These are phyloP conservation scores for Lepus townsendii DNA, from an alignment of 2,797 vertebrate genomes.

Conservation along the genomic window DNA sequence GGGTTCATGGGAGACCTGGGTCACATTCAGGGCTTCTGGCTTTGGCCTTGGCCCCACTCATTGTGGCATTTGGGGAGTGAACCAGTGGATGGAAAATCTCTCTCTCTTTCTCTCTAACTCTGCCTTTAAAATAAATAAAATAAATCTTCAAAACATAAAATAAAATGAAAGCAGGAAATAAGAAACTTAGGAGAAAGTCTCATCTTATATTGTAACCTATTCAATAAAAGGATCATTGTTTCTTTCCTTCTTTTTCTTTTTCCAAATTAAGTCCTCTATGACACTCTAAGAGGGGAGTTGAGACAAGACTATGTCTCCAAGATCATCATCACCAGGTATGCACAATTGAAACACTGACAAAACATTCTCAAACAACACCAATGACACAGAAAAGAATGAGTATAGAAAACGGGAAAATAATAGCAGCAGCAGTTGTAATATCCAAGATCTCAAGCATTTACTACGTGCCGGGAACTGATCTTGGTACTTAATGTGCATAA, in stretches of 20 bases:
- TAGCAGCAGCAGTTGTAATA: not conserved
- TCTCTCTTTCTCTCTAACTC: too few relatives aligned
- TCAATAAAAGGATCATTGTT: not conserved
- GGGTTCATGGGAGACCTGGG: too few relatives aligned
- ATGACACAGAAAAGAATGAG: not conserved
- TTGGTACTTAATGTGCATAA: not conserved
- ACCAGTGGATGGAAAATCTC: too few relatives aligned
- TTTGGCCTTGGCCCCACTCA: too few relatives aligned
- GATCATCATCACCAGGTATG: not conserved
- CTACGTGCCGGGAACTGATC: not conserved
- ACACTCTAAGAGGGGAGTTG: not conserved
- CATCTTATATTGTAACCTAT: not conserved
- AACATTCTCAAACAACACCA: not conserved
- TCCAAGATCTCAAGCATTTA: not conserved
- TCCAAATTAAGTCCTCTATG: not conserved
- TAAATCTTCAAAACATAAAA: too few relatives aligned
- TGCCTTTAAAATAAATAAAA: too few relatives aligned
- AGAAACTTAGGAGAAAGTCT: not conserved
- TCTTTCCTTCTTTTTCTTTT: not conserved
- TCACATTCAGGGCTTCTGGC: too few relatives aligned
- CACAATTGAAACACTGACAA: not conserved
- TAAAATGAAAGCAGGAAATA: not conserved
- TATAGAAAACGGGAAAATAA: not conserved
- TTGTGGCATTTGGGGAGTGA: too few relatives aligned
- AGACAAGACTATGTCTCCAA: conserved; percentile 1